Base-by-base conservation (phyloP, 2,888 invertebrate genomes). In the Tuberolachnus salignus region DNA sequence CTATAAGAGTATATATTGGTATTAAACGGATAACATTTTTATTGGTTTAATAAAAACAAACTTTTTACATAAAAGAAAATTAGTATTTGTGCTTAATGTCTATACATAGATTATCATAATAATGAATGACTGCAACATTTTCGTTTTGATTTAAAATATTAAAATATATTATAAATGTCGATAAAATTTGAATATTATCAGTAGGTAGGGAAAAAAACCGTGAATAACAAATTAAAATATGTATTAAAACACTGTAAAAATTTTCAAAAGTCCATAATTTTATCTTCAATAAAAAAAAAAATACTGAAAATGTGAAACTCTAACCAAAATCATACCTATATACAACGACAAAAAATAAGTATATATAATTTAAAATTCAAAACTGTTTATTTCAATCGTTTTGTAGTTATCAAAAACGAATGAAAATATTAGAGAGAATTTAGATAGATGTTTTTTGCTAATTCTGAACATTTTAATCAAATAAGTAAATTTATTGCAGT, bases 21-120 rank as follows among this genome's bases (percentile, higher is more conserved):
- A n/a, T 34, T 23, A 8, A 59, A 26, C 23, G 8, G 14, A 59
- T 55, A 23, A 3, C n/a, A 1, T n/a, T 19, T 42, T 63, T 42
- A 63, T 63, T 19, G 34, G 13, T 19, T 42, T 6, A 42, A 42
- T 44, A 63, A 63, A 63, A 63, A 63, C 42, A 19, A 63, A 63
- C 63, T 63, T 63, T 63, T 19, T n/a, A 42, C 63, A 44, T 63
- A 63, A 63, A 42, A 63, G 42, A 44, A 63, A 63, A 63, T 63
- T 63, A 44, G 42, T 14, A n/a, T n/a, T 26, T 16, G 16, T 26
- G 23, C 14, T n/a, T n/a, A n/a, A n/a, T n/a, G n/a, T n/a, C 23
- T 14, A 23, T 16, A 34, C 34, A 34, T 57, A 59, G 23, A 59
- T 59, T 42, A 19, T 19, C 11, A 63, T 42, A 63, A 13, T 44